Conservation (phyloP, 2,113 vertebrate species). For the Elgaria multicarinata region DNA sequence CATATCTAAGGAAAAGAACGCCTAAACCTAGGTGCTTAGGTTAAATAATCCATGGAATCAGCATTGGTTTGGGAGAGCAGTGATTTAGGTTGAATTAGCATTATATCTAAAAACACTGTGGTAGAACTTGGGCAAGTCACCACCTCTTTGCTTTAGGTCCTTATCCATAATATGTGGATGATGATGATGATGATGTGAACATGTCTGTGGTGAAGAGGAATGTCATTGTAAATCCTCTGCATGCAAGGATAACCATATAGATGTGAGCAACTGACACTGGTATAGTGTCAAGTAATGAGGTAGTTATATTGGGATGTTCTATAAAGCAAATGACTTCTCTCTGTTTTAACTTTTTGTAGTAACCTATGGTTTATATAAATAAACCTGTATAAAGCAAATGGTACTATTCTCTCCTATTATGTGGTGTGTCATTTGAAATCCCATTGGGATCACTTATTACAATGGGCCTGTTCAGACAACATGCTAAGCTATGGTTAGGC, state of each 20-base stretch:
- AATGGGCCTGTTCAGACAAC: too few relatives aligned
- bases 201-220: background rate
- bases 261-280: background rate
- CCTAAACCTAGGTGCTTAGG: background rate
- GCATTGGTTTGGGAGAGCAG: background rate
- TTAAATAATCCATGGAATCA: background rate
- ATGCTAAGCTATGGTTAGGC: too few relatives aligned
- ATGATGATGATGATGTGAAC: too few relatives aligned
- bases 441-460: background rate
- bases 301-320: background rate
- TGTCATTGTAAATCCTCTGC: background rate
- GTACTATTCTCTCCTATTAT: background rate
- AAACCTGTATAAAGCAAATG: background rate
- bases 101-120: background rate
- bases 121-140: background rate
- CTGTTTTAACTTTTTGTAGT: too few relatives aligned
- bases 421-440: background rate
- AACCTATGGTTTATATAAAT: too few relatives aligned
- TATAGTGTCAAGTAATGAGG: background rate
- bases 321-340: background rate
- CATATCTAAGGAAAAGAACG: background rate
- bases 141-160: background rate
- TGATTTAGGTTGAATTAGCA: background rate
- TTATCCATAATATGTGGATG: background rate
- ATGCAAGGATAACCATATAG: background rate